Conservation (phyloP, 2,888 invertebrate species). For the Ganaspis brasiliensis region DNA sequence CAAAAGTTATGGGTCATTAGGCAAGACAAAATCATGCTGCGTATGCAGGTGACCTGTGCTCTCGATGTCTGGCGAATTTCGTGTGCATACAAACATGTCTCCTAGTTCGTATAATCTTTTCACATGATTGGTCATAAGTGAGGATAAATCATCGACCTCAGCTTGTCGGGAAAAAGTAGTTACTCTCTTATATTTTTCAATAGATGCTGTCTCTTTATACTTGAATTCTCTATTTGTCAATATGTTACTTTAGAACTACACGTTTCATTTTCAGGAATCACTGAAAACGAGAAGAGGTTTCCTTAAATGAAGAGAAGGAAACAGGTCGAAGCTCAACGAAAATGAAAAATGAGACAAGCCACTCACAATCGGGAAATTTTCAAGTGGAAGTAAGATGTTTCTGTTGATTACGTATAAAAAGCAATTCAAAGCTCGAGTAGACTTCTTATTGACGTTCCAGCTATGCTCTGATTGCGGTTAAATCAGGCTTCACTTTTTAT, state of each 20-base stretch:
- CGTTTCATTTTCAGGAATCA: background rate
- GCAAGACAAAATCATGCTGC: constrained; percentile 76
- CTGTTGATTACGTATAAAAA: background rate
- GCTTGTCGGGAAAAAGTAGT: background rate
- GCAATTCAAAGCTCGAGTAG: background rate
- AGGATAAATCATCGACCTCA: constrained; percentile 43
- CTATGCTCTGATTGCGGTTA: background rate
- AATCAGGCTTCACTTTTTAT: background rate
- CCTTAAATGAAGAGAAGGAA: background rate
- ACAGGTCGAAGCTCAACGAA: background rate
- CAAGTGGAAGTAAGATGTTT: constrained; percentile 2
- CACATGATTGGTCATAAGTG: constrained; percentile 73
- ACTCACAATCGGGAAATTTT: background rate
- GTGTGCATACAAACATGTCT: constrained; percentile 52
- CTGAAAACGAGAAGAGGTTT: background rate
- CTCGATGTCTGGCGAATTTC: constrained; percentile 51
- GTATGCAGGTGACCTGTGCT: constrained; percentile 68
- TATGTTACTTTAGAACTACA: background rate
- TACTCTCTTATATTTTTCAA: background rate
- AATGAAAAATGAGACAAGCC: background rate
- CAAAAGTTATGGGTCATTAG: constrained; percentile 79
- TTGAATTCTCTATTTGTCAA: background rate
- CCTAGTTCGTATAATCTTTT: constrained; percentile 73
- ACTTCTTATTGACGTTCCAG: background rate
- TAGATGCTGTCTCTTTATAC: background rate